phyloP scores from a whole-genome alignment of 2,113 vertebrate genomes.

The Brienomyrus brachyistius region DNA sequence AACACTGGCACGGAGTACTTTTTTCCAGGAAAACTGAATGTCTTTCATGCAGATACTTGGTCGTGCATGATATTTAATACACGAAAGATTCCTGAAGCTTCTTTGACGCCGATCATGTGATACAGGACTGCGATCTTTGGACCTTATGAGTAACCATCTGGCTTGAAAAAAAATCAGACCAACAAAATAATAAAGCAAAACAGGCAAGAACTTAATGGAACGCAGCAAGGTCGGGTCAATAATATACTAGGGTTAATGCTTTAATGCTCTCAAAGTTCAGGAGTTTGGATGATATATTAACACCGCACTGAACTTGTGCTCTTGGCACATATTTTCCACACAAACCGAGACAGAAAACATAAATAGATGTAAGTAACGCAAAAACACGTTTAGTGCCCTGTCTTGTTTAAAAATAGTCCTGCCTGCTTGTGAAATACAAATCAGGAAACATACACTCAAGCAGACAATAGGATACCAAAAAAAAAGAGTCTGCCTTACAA shows the following conservation, averaged over 20 bases:
- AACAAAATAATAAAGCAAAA: conserved; percentile 13
- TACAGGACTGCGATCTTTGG: conserved; percentile 21
- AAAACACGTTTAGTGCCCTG: neutral
- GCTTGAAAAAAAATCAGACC: conserved; percentile 17
- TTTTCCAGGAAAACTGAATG: neutral
- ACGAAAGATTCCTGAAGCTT: neutral
- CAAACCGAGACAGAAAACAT: neutral
- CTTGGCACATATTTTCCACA: neutral
- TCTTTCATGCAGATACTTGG: neutral
- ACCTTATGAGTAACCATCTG: conserved; percentile 18
- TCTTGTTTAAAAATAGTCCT: neutral
- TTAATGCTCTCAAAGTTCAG: conserved; percentile 17
- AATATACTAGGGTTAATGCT: conserved; percentile 10
- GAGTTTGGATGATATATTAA: conserved; percentile 19
- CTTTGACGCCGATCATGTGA: conserved; percentile 11
- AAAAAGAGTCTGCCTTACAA: neutral
- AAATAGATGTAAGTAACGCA: neutral
- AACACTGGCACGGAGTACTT: neutral
- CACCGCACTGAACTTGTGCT: neutral
- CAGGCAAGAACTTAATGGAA: neutral
- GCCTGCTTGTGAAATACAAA: neutral
- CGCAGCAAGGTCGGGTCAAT: conserved; percentile 1
- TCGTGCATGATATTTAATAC: neutral
- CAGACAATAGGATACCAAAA: neutral
- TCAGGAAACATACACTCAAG: conserved; percentile 6